Evolutionary conservation across 2,888 invertebrate species (phyloP).

Genomic region (Eupithecia abbreviata): DNA sequence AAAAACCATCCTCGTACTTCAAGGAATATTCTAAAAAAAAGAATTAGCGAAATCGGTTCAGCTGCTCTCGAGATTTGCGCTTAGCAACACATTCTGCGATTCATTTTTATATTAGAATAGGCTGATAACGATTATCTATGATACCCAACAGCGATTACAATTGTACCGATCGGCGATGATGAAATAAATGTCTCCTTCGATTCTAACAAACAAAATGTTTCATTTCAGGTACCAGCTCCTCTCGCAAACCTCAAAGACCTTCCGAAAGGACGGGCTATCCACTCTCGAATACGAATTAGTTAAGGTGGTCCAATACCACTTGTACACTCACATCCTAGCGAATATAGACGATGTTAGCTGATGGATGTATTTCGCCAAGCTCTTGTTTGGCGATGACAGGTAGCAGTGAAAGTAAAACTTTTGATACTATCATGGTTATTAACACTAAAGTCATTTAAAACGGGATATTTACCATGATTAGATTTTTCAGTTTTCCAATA

Average conservation of each 20-base stretch:
- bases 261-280: slow-evolving; percentile 93
- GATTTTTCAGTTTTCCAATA: no score
- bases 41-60: no score
- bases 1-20: no score
- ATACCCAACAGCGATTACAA: background rate
- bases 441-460: no score
- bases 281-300: slow-evolving; percentile 91
- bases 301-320: slow-evolving; percentile 86
- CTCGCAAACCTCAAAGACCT: slow-evolving; percentile 92
- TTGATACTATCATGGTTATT: no score
- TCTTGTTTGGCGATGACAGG: slow-evolving; percentile 80
- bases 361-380: slow-evolving; percentile 85
- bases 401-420: slow-evolving; percentile 46
- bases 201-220: background rate
- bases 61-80: no score
- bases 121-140: no score
- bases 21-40: no score
- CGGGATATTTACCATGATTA: no score
- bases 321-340: slow-evolving; percentile 93
- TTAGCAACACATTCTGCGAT: no score
- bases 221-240: slow-evolving; percentile 91
- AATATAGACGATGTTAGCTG: slow-evolving; percentile 89
- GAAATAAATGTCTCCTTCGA: background rate
- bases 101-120: no score
- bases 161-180: background rate